A percentile compares a stretch with the other conserved stretches of the same genome.
Evolutionary conservation across 2,888 invertebrate species (phyloP).

Genomic region (Drosophila pegasa): DNA sequence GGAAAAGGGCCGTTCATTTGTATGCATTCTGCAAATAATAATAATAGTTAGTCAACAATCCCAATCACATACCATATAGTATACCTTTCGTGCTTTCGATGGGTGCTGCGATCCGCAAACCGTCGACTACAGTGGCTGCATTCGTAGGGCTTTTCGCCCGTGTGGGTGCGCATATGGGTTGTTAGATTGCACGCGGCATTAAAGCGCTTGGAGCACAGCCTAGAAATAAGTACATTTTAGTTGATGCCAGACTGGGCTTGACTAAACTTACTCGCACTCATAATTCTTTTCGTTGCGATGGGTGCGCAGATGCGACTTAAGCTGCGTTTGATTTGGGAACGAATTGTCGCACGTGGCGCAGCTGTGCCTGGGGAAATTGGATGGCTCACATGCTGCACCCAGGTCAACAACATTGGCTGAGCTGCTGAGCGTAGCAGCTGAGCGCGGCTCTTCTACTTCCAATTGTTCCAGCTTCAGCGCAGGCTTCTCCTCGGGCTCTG

Average conservation of each 20-base stretch:
- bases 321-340: slow-evolving; percentile 35
- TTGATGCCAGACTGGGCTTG: background rate
- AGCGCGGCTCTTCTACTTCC: background rate
- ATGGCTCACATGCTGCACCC: slow-evolving; percentile 32
- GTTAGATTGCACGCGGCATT: slow-evolving; percentile 75
- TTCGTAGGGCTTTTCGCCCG: slow-evolving; percentile 78
- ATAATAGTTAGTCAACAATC: background rate
- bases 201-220: slow-evolving; percentile 73
- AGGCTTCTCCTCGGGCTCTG: background rate
- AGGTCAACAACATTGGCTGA: slow-evolving; percentile 46
- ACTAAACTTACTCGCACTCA: slow-evolving; percentile 61
- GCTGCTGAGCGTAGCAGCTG: background rate
- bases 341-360: slow-evolving; percentile 51
- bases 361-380: slow-evolving; percentile 31
- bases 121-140: slow-evolving; percentile 74
- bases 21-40: slow-evolving; percentile 71
- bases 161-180: slow-evolving; percentile 80
- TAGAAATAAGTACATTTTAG: slow-evolving; percentile 16
- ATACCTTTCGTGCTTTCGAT: slow-evolving; percentile 83
- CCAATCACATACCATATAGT: background rate
- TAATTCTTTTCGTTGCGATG: slow-evolving; percentile 49
- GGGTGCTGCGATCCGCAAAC: slow-evolving; percentile 83
- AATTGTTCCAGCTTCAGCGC: background rate
- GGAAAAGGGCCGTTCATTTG: slow-evolving; percentile 81
- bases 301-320: slow-evolving; percentile 47